phyloP scores from a whole-genome alignment of 2,113 vertebrate species.

The Elaphurus davidianus region DNA sequence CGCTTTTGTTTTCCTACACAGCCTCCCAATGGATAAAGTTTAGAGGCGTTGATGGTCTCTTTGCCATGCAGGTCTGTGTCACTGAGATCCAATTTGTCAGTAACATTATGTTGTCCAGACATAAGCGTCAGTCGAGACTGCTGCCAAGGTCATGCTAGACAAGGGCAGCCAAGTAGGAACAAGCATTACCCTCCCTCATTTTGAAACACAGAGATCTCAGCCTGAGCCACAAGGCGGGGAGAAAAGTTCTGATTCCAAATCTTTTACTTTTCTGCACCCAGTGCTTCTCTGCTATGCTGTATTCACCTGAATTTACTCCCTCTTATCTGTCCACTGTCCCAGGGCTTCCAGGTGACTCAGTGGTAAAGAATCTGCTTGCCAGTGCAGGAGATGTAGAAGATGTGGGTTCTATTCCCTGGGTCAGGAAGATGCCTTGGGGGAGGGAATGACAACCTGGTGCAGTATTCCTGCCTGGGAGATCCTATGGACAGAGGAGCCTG shows the following conservation, averaged over 20 bases:
- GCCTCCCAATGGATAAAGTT: neutral
- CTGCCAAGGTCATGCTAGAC: neutral
- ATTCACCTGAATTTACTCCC: neutral
- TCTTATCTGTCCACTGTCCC: neutral
- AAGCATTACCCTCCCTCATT: neutral
- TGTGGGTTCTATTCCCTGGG: neutral
- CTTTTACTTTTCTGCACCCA: neutral
- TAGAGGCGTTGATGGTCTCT: neutral
- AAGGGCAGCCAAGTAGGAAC: neutral
- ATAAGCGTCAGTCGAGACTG: neutral
- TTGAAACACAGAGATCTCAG: neutral
- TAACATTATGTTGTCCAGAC: conserved; percentile 21
- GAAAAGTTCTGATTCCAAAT: neutral
- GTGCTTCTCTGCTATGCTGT: neutral
- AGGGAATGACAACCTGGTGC: neutral
- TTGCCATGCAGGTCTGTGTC: neutral
- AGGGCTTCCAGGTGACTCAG: neutral
- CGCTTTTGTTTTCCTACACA: neutral
- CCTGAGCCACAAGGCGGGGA: neutral
- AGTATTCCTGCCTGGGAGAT: neutral
- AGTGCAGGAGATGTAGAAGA: neutral
- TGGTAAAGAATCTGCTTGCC: neutral
- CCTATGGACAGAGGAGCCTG: neutral
- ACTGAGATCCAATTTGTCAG: neutral
- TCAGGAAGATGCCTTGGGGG: neutral